Evolutionary conservation across 2,797 vertebrate species (phyloP), one percentile per base, ranked within the genome.

Genomic region (Threskiornis aethiopicus): DNA sequence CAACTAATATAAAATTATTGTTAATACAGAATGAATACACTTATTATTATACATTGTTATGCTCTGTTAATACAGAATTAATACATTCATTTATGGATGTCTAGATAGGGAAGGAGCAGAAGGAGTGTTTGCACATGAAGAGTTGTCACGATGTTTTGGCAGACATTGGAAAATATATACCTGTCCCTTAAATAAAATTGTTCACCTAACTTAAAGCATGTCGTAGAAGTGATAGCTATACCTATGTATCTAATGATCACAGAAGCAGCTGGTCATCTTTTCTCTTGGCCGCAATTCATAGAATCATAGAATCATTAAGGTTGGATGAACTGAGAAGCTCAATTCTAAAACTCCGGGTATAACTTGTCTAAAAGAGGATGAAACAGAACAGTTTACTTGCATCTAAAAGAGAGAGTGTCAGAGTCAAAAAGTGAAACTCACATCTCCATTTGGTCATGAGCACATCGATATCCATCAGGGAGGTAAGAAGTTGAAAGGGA

Each of bases 391-490:
- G 67, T 84, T 71, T 55, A 46, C 25, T 76, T 78, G 20, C 17
- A 17, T 54, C 17, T 76, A 28, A 44, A 77, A 72, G 46, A 76
- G 24, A 14, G 28, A 73, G 16, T 5, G 22, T 87, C 51, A 46
- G 37, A 17, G 28, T 59, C 37, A 58, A 35, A 71, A 44, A 72
- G 19, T 28, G 33, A 25, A 65, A 97, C 99, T 98, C 97, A 99
- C 99, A 99, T 99, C 99, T 99, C 99, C 99, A 99, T 96, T 99
- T 99, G 69, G 99, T 99, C 99, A 99, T 99, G 78, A 99, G 99
- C 8, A 98, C 98, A 94, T 99, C 99, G 0, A 99, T 98, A 69
- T 99, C 99, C 99, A 99, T 99, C 37, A 99, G 98, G 64, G 97
- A 99, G 17, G 98, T 99, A 82, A 99, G 98, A 92, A 99, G 98